Percentiles rank a stretch among this genome's conserved stretches.
Evolutionary conservation across 2,113 vertebrate genomes (phyloP).

Genomic region (Bostrychus sinensis): DNA sequence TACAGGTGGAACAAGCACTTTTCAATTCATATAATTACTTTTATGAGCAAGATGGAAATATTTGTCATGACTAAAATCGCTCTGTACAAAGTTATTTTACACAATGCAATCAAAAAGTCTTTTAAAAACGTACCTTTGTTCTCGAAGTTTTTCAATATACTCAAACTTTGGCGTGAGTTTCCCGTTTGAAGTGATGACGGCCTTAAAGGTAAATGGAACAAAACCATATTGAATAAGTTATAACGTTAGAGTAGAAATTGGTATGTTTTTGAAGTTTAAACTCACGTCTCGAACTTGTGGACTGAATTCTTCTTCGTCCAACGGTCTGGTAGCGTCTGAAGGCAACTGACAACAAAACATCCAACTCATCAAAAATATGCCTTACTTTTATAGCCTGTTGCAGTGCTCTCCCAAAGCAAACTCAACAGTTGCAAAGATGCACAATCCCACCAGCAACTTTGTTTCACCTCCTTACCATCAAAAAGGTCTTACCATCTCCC

Average conservation of each 20-base stretch:
- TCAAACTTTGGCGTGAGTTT: constrained; percentile 92
- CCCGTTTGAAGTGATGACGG: constrained; percentile 95
- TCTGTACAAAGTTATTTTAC: too few species aligned
- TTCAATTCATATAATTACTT: not conserved
- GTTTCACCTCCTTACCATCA: not conserved
- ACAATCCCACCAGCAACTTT: not conserved
- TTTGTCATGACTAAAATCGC: too few species aligned
- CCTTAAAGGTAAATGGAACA: constrained; percentile 75
- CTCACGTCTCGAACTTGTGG: constrained; percentile 93
- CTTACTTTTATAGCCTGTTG: not conserved
- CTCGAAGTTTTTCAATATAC: constrained; percentile 93
- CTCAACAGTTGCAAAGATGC: not conserved
- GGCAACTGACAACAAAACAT: constrained; percentile 79
- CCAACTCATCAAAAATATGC: not conserved
- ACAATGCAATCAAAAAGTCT: not conserved
- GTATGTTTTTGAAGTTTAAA: constrained; percentile 27
- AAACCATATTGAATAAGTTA: not conserved
- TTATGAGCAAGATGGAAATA: not conserved
- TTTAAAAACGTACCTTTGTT: constrained; percentile 83
- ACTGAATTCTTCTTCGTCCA: constrained; percentile 89
- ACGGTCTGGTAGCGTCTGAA: constrained; percentile 87
- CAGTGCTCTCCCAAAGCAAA: constrained; percentile 32
- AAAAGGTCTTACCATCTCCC: constrained; percentile 91
- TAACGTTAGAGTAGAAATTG: not conserved
- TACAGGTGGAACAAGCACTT: constrained; percentile 2